Evolutionary conservation across 2,888 invertebrate species (phyloP).

Genomic region (Parochlus steinenii): DNA sequence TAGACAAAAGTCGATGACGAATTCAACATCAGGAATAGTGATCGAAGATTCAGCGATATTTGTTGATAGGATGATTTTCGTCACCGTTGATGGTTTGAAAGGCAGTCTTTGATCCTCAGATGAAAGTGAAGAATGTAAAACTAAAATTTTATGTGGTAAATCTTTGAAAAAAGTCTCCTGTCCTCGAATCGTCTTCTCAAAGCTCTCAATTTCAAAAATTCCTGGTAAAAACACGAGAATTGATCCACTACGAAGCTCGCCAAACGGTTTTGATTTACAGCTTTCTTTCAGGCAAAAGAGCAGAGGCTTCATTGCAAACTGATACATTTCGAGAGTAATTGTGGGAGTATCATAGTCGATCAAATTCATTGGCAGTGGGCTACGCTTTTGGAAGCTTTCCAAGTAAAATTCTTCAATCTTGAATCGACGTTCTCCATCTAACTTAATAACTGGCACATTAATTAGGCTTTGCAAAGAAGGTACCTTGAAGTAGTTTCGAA

Average conservation of each 20-base stretch:
- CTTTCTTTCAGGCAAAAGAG: constrained; percentile 28
- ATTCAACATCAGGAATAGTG: constrained; percentile 75
- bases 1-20: constrained; percentile 89
- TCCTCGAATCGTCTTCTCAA: neutral
- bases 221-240: constrained; percentile 85
- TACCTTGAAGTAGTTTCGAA: constrained; percentile 45
- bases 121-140: constrained; percentile 62
- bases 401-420: constrained; percentile 46
- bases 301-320: constrained; percentile 42
- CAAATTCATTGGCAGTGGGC: constrained; percentile 14
- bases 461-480: constrained; percentile 14
- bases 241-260: constrained; percentile 34
- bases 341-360: constrained; percentile 35
- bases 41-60: constrained; percentile 89
- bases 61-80: constrained; percentile 72
- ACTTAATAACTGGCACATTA: constrained; percentile 39
- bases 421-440: constrained; percentile 35
- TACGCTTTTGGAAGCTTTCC: constrained; percentile 29
- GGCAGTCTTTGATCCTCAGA: constrained; percentile 52
- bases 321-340: constrained; percentile 41
- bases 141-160: constrained; percentile 19
- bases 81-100: constrained; percentile 20
- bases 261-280: constrained; percentile 19
- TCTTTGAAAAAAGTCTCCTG: too few relatives aligned
- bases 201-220: constrained; percentile 62